Conservation (phyloP, 2,113 vertebrate species). For the Hylia prasina region DNA sequence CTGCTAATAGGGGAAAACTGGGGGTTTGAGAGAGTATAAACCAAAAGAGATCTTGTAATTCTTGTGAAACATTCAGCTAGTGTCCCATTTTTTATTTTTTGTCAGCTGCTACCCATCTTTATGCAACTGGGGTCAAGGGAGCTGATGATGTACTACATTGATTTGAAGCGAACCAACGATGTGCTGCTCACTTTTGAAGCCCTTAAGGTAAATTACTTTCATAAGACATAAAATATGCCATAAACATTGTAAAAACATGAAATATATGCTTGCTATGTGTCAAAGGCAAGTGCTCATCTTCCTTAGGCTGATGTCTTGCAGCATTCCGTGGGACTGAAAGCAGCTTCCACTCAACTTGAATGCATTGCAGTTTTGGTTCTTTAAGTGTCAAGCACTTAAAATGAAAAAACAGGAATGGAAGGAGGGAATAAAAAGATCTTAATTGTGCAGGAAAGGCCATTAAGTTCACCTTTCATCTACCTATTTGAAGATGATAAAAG, state of each 20-base stretch:
- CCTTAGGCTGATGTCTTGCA: neutral
- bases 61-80: neutral
- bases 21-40: slow-evolving; percentile 30
- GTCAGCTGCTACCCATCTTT: slow-evolving; percentile 92
- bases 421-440: neutral
- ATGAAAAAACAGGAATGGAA: neutral
- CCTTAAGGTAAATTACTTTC: slow-evolving; percentile 83
- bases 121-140: slow-evolving; percentile 97
- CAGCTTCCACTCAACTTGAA: neutral
- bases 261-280: neutral
- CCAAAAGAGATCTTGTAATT: neutral
- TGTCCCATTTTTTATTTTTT: neutral
- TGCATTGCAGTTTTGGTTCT: neutral
- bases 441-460: neutral
- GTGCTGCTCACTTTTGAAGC: slow-evolving; percentile 97
- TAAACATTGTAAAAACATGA: neutral
- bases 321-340: neutral
- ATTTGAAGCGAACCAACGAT: slow-evolving; percentile 94
- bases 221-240: neutral
- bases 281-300: neutral
- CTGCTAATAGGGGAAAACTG: slow-evolving; percentile 4
- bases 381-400: neutral
- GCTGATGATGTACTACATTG: slow-evolving; percentile 97
- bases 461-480: neutral
- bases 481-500: neutral